These are phyloP conservation scores for Xanthostigma xanthostigma DNA, from an alignment of 2,888 invertebrate genomes.

Conservation along the genomic window DNA sequence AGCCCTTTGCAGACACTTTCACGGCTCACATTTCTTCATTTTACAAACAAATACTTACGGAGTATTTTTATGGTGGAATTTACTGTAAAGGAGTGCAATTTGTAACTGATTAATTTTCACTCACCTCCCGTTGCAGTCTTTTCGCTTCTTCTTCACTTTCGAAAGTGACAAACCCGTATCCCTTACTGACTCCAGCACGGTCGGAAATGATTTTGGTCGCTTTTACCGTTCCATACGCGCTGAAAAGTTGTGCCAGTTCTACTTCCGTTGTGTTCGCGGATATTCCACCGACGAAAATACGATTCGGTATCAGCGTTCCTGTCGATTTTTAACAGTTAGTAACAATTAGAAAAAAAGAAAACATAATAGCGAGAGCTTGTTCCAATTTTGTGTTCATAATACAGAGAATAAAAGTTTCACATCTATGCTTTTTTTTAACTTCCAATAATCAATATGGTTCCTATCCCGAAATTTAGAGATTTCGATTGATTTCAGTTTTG, in stretches of 20 bases:
- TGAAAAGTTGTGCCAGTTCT: constrained; percentile 82
- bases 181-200: constrained; percentile 87
- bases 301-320: constrained; percentile 81
- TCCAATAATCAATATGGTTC: too few species aligned
- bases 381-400: too few species aligned
- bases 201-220: constrained; percentile 92
- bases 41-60: neutral
- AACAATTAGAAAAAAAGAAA: constrained; percentile 21
- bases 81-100: neutral
- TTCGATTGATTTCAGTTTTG: too few species aligned
- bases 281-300: constrained; percentile 94
- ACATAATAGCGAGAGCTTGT: too few species aligned
- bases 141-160: constrained; percentile 78
- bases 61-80: too few species aligned
- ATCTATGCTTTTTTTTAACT: too few species aligned
- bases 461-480: too few species aligned
- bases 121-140: constrained; percentile 52
- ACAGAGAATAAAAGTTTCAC: too few species aligned
- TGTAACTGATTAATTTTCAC: constrained; percentile 13
- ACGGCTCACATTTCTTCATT: neutral
- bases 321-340: constrained; percentile 31
- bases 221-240: constrained; percentile 75
- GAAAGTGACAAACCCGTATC: constrained; percentile 75
- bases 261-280: constrained; percentile 85
- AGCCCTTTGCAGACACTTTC: too few species aligned